Percentiles rank a stretch among this genome's conserved stretches.
Conservation (phyloP, 2,113 vertebrate species). For the Cyphomyrus plagiostoma region DNA sequence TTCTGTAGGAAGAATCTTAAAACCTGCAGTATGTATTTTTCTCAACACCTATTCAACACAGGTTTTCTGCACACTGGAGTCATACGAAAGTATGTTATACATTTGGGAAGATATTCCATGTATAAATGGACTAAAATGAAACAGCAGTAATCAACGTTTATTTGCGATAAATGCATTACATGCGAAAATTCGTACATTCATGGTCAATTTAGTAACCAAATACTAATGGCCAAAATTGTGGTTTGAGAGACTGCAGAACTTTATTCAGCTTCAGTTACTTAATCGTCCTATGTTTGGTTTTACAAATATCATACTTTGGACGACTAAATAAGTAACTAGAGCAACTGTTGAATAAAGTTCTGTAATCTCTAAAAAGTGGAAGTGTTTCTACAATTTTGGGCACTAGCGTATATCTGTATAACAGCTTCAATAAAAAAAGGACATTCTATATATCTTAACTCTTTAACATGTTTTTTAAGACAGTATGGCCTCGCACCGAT, state of each 20-base stretch:
- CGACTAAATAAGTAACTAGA: neutral
- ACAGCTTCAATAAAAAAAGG: neutral
- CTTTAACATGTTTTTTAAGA: neutral
- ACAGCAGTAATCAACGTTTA: neutral
- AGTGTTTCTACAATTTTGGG: neutral
- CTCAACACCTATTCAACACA: neutral
- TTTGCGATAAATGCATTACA: neutral
- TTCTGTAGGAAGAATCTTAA: neutral
- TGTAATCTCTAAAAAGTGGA: neutral
- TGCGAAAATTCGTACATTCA: neutral
- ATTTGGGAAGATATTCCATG: neutral
- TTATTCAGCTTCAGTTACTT: neutral
- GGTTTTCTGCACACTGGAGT: neutral
- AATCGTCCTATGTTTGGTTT: neutral
- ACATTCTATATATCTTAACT: neutral
- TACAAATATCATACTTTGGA: neutral
- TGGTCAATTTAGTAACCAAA: neutral
- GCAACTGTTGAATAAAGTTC: neutral
- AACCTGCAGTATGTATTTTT: neutral
- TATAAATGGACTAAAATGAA: neutral
- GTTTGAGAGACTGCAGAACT: neutral
- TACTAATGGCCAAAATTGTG: neutral
- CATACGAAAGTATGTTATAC: neutral
- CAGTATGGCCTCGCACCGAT: neutral
- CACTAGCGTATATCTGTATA: neutral